Evolutionary conservation across 1,140 invertebrate genomes (phyloP), one percentile per base, ranked within the genome.

Genomic region (Pinna nobilis): DNA sequence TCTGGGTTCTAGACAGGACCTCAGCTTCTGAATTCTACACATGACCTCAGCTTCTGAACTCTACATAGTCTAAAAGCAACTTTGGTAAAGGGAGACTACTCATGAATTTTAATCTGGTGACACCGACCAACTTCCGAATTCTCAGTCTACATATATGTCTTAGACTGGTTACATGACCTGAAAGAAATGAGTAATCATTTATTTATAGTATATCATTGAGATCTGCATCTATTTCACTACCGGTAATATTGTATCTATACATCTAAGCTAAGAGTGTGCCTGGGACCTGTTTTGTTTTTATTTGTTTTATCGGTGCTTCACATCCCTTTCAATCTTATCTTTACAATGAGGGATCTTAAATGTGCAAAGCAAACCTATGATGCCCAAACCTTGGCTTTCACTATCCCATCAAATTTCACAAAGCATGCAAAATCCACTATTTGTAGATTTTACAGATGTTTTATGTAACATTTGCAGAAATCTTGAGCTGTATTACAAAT

Each of bases 61-160:
- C 55, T 49, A 79, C 11, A 35, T 72, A 79, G 13, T 76, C 60
- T 35, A 51, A 68, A 4, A 80, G 50, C 20, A 59, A 33, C 53
- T 41, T 76, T 49, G 77, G 79, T 13, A 79, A 37, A 13, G 65
- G 41, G 3, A 83, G 49, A 25, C 68, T 53, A 20, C 74, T 41
- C 32, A 83, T 33, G 13, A 69, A 49, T 13, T 39, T 28, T 13
- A 83, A 53, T 64, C 76, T 55, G 30, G n/a, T 49, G 11, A 33
- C 13, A 13, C 77, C 75, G 32, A 83, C 2, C 49, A 41, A 20
- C n/a, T 47, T 39, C 23, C 79, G 60, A 20, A 83, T 74, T 18
- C 53, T 44, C 32, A 73, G 64, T 30, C 81, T 50, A 60, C 79
- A 81, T 44, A 70, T 63, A 35, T 77, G 65, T 32, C 57, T 75